These are phyloP conservation scores for Chrysochloris asiatica DNA, from an alignment of 2,113 vertebrate species.

Conservation along the genomic window DNA sequence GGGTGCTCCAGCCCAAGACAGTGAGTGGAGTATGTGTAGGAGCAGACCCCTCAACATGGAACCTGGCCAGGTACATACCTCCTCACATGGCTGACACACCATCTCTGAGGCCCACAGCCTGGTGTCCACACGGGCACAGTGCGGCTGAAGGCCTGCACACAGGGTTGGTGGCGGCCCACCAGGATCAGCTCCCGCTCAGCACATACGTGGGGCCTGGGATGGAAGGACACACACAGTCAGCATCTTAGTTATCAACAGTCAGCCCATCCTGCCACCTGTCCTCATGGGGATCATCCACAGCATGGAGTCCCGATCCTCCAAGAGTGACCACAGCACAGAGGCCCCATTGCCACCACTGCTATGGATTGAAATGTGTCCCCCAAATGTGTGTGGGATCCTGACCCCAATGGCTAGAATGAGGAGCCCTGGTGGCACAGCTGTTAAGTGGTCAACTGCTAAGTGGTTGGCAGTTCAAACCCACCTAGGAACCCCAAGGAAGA, in stretches of 20 bases:
- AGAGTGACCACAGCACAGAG: neutral
- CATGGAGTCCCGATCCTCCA: neutral
- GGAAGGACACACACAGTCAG: neutral
- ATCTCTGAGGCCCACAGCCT: slow-evolving; percentile 87
- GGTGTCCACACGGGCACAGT: slow-evolving; percentile 90
- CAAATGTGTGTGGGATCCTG: neutral
- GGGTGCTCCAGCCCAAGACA: neutral
- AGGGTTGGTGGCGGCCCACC: slow-evolving; percentile 90
- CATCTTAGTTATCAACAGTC: fast-evolving
- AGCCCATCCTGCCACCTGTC: neutral
- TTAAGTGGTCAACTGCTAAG: neutral
- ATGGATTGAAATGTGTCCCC: neutral
- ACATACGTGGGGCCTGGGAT: slow-evolving; percentile 93
- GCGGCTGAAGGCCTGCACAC: slow-evolving; percentile 88
- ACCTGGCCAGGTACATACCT: slow-evolving; percentile 83
- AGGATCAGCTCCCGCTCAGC: slow-evolving; percentile 86
- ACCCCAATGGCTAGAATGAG: neutral
- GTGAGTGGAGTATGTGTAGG: neutral
- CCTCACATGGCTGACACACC: slow-evolving; percentile 91
- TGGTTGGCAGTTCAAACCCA: neutral
- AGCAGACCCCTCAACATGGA: fast-evolving
- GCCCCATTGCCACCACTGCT: neutral
- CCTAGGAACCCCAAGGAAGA: neutral
- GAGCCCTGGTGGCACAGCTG: neutral
- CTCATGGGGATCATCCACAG: neutral